Evolutionary conservation across 2,797 vertebrate species (phyloP).

Genomic region (Botia almorhae): DNA sequence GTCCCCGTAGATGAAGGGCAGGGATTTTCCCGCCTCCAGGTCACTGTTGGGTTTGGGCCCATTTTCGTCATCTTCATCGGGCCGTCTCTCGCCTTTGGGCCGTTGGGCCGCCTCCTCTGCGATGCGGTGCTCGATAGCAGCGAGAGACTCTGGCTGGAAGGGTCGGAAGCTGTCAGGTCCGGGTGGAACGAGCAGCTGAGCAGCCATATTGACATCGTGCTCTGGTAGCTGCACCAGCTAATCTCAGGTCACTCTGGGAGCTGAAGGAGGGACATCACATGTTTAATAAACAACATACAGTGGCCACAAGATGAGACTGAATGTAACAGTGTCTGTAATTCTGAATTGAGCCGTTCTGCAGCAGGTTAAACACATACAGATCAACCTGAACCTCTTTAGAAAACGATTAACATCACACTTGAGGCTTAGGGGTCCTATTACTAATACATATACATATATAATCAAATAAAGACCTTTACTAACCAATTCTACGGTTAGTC

Average conservation of each 20-base stretch:
- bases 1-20: constrained; percentile 97
- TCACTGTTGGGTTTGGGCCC: constrained; percentile 95
- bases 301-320: background rate
- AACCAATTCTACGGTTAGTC: too few relatives aligned
- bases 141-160: constrained; percentile 94
- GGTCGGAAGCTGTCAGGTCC: constrained; percentile 97
- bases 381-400: background rate
- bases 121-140: constrained; percentile 91
- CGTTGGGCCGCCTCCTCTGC: constrained; percentile 90
- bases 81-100: constrained; percentile 81
- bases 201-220: constrained; percentile 99
- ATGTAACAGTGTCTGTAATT: background rate
- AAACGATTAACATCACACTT: background rate
- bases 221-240: constrained; percentile 73
- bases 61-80: constrained; percentile 88
- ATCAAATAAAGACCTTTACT: too few relatives aligned
- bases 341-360: background rate
- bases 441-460: too few relatives aligned
- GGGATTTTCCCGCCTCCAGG: constrained; percentile 94
- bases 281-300: background rate
- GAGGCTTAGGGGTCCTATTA: too few relatives aligned
- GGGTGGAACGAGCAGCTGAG: constrained; percentile 97
- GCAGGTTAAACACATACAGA: background rate
- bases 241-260: constrained; percentile 70
- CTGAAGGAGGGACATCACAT: constrained; percentile 34